phyloP scores from a whole-genome alignment of 35 echinoderm and acorn worm species.

The Holothuria glaberrima region DNA sequence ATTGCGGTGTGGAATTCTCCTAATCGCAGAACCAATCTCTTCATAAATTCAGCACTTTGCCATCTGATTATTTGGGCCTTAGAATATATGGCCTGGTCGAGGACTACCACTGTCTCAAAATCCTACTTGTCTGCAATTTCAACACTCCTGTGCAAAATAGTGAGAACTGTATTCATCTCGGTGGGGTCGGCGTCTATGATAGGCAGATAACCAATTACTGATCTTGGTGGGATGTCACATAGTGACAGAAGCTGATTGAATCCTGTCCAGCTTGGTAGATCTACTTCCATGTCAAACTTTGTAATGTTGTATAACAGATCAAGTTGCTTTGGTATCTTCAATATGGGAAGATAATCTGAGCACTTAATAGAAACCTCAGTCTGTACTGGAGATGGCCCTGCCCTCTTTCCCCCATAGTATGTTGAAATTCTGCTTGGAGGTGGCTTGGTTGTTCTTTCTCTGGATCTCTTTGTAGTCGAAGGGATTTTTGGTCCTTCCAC shows the following conservation, averaged over 20 bases:
- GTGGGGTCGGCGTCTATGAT: constrained; percentile 69
- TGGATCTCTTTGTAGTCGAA: neutral
- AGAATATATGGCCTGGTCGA: constrained; percentile 55
- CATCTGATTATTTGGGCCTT: constrained; percentile 59
- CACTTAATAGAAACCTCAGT: constrained; percentile 8
- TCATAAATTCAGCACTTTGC: constrained; percentile 29
- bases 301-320: constrained; percentile 1
- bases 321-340: constrained; percentile 6
- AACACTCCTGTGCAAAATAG: constrained; percentile 45
- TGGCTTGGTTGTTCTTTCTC: constrained; percentile 4
- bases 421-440: constrained; percentile 14
- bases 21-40: constrained; percentile 38
- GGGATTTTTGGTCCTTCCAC: neutral
- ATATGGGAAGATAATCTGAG: constrained; percentile 5
- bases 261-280: constrained; percentile 55
- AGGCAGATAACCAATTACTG: constrained; percentile 61
- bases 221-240: constrained; percentile 54
- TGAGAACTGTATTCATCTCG: constrained; percentile 54
- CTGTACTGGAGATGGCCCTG: neutral
- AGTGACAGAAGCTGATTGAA: constrained; percentile 56
- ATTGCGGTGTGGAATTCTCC: constrained; percentile 65
- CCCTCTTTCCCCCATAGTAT: neutral
- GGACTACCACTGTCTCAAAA: constrained; percentile 39
- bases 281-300: constrained; percentile 16
- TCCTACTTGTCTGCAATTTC: constrained; percentile 54